Base-by-base conservation (phyloP, 2,888 invertebrate species). In the Ecdyonurus torrentis region DNA sequence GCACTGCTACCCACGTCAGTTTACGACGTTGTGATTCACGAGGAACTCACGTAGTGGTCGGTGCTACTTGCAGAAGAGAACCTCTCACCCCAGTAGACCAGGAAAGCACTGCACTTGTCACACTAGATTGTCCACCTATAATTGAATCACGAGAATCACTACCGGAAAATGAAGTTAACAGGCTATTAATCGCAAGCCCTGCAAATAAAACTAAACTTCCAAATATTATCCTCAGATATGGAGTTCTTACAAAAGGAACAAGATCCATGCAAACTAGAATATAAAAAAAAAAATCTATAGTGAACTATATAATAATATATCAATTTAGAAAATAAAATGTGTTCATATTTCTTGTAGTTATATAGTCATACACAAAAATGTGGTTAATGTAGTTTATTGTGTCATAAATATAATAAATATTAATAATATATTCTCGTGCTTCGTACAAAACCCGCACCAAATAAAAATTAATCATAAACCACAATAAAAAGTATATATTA, bases 1-100 rank as follows among this genome's bases (percentile, higher is more conserved):
- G 63, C 24, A 63, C 63, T 19, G 61, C 63, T 18, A 63, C 63
- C 19, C 60, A 63, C 50, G 58, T 61, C 2, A 63, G 63, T 60
- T 18, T 63, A 15, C 25, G 60, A n/a, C 37, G 60, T 18, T 60
- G 55, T 22, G 22, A 55, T n/a, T 55, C 55, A 22, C 55, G 55
- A n/a, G 22, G 55, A n/a, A 7, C 55, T 5, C n/a, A 22, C 19
- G 55, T 55, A 7, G 22, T 22, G 19, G 22, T 55, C 3, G 22
- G 3, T 5, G n/a, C 19, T 55, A 10, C 55, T 5, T 5, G 19
- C 7, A 20, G 7, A 7, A 20, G 10, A 7, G 19, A n/a, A n/a
- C 19, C 10, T 7, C 10, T 7, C 19, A 20, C 5, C 10, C 55
- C 19, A 7, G 20, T 5, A 5, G 19, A 20, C 7, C 5, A 55